Base-by-base conservation (phyloP, 35 echinoderm and acorn worm species). In the Amphiura filiformis region DNA sequence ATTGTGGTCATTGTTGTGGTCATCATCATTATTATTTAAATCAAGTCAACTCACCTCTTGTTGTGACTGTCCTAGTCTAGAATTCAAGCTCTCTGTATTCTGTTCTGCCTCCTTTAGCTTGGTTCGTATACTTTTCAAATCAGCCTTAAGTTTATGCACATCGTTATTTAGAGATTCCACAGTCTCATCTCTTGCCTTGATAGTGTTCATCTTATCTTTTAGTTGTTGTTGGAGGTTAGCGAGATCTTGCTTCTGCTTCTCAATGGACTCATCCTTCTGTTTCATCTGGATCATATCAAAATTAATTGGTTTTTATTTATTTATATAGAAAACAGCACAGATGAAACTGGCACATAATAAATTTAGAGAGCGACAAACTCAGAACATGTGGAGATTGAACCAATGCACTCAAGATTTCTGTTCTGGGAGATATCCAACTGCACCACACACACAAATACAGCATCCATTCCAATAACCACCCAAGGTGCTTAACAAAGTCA, bases 81-180 rank as follows among this genome's bases (percentile, higher is more conserved):
- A 39, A 65, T 91, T 94, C 35, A 92, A 31, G 41, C 77, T 89
- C n/a, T 64, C 61, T 17, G 76, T 26, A 33, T 79, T 83, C 23
- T 94, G 88, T 81, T 98, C 92, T 22, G 85, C 49, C 61, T 86
- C 47, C 5, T 39, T 56, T 18, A 94, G 35, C 35, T 89, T 91
- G 36, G 91, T 90, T 81, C 78, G 81, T 14, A 79, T 90, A 38
- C 39, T 85, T 36, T 84, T 84, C 1, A 98, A 49, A 31, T 98
- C 95, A 61, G 76, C 77, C 39, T 87, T 83, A 34, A 77, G 39
- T 40, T 87, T 86, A 17, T 93, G 80, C 9, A 98, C 32, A 30
- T 98, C 95, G 28, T 94, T 85, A 13, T 79, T 92, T 37, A 98
- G 56, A 34, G 95, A 85, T 35, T 89, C 92, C 31, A 89, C 84